These are phyloP conservation scores for Halcyon smyrnensis DNA, from an alignment of 2,797 vertebrate species.

Conservation along the genomic window DNA sequence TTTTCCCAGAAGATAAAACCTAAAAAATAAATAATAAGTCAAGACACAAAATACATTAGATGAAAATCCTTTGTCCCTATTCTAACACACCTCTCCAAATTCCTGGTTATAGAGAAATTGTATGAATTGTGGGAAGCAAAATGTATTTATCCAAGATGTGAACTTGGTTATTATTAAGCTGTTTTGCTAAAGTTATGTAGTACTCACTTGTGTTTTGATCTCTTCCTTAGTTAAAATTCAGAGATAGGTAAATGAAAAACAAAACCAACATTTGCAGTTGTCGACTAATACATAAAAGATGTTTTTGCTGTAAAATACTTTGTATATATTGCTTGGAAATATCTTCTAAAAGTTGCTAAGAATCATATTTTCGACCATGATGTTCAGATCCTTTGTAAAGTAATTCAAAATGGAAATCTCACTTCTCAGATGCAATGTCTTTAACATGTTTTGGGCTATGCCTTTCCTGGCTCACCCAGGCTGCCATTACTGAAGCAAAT, in stretches of 20 bases:
- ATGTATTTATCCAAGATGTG: not conserved
- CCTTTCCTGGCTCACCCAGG: not conserved
- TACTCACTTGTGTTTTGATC: slow-evolving; percentile 8
- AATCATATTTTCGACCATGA: not conserved
- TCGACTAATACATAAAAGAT: slow-evolving; percentile 10
- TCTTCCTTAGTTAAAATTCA: slow-evolving; percentile 48
- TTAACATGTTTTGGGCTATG: not conserved
- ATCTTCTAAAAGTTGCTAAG: not conserved
- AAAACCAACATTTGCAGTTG: not conserved
- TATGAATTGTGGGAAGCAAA: not conserved
- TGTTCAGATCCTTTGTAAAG: not conserved
- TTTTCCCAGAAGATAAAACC: slow-evolving; percentile 4
- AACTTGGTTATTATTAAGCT: slow-evolving; percentile 24
- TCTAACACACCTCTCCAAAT: not conserved
- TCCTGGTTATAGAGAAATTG: not conserved
- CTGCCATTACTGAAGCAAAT: not conserved
- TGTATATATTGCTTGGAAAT: not conserved
- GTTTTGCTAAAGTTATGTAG: not conserved
- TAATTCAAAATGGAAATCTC: not conserved
- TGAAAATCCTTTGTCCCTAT: not conserved
- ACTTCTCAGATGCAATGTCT: not conserved
- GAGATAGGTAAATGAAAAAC: not conserved
- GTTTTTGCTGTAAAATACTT: not conserved
- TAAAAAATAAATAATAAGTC: slow-evolving; percentile 21
- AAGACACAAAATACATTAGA: not conserved